Evolutionary conservation across 2,113 vertebrate genomes (phyloP), one percentile per base, ranked within the genome.

Genomic region (Argyrosomus japonicus): DNA sequence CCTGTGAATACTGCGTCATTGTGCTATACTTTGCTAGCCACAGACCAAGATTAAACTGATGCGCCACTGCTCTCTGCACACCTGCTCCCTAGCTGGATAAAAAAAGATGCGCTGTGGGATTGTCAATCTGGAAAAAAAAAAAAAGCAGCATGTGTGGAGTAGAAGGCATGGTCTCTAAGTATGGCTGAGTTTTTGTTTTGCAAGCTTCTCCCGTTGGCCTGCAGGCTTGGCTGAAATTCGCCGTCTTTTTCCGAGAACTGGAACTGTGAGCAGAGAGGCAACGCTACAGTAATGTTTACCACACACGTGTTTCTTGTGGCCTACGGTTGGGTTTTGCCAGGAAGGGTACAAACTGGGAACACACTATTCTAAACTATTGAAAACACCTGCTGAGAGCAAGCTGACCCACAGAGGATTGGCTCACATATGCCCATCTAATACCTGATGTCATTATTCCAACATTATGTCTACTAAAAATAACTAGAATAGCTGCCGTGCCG

Each of bases 251-350:
- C 45, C 45, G 43, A 40, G 27, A 81, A 32, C 2, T 40, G 11
- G n/a, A 80, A 67, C 36, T 9, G 25, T 62, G 21, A 25, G 63
- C 40, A 50, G 5, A 25, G 48, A 71, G 29, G 48, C 29, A 53
- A 12, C 64, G 53, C 61, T 29, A 19, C 25, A 68, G 27, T 8
- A 15, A 11, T 25, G n/a, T 27, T 3, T 25, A 19, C 50, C 58
- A 68, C 32, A 58, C 62, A 27, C n/a, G 57, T 14, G 48, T 77
- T 36, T 56, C 61, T 14, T 69, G 47, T 81, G 54, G 73, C 87
- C 82, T 56, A 2, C 32, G 82, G 84, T 54, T n/a, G 17, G 29
- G 19, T 58, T 81, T 73, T 68, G 73, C 23, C 50, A 84, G 40
- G 27, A 65, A 79, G 18, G 72, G 43, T 50, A 62, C 36, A 74